A percentile compares a stretch with the other conserved stretches of the same genome.
phyloP scores from a whole-genome alignment of 2,888 invertebrate genomes.

The Eucera pruinosa region DNA sequence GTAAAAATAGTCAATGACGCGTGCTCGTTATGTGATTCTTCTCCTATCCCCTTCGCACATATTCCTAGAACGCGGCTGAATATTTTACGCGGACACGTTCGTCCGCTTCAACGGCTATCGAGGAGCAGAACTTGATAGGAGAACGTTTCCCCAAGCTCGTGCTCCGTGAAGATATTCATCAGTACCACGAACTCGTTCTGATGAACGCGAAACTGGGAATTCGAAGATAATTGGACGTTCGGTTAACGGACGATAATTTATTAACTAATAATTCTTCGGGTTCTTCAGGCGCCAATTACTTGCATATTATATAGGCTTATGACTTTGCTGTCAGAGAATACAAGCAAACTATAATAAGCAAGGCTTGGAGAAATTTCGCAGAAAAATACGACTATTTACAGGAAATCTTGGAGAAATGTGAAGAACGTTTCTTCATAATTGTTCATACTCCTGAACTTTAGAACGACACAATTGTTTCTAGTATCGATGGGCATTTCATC shows the following conservation, averaged over 20 bases:
- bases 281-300: no score
- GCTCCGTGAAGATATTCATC: neutral
- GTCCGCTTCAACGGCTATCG: neutral
- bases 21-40: conserved; percentile 38
- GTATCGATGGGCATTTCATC: no score
- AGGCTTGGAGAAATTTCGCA: neutral
- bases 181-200: neutral
- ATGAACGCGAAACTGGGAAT: conserved; percentile 6
- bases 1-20: conserved; percentile 50
- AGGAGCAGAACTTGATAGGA: conserved; percentile 5
- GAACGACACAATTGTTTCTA: neutral
- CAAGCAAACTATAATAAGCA: neutral
- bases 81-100: conserved; percentile 20
- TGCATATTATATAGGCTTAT: neutral
- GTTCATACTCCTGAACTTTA: no score
- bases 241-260: neutral
- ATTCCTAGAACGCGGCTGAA: conserved; percentile 16
- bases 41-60: neutral
- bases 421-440: neutral
- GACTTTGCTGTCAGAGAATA: neutral
- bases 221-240: neutral
- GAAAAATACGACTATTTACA: neutral
- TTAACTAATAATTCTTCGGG: neutral
- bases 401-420: neutral
- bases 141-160: conserved; percentile 1